Percentiles rank a stretch among this genome's conserved stretches.
phyloP scores from a whole-genome alignment of 2,797 vertebrate species.

The Valencia hispanica region DNA sequence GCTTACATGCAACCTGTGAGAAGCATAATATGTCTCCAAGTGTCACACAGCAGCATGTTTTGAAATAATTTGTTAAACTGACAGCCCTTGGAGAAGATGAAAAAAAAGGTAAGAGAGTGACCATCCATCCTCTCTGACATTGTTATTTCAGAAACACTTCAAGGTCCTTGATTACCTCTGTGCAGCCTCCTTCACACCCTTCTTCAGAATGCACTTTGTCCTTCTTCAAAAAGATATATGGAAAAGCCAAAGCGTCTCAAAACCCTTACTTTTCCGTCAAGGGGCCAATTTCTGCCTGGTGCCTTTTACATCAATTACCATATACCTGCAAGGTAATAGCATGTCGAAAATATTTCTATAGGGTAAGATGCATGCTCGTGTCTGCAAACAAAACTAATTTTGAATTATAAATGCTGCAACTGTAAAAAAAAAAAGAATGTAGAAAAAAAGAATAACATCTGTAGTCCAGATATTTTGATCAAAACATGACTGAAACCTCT shows the following conservation, averaged over 20 bases:
- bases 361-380: not conserved
- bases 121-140: slow-evolving; percentile 55
- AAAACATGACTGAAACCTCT: not conserved
- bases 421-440: not conserved
- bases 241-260: slow-evolving; percentile 11
- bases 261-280: slow-evolving; percentile 20
- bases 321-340: slow-evolving; percentile 7
- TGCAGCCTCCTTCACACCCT: slow-evolving; percentile 30
- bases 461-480: not conserved
- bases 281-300: slow-evolving; percentile 17
- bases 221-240: slow-evolving; percentile 21
- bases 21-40: slow-evolving; percentile 13
- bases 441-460: not conserved
- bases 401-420: not conserved
- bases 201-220: slow-evolving; percentile 15
- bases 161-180: slow-evolving; percentile 44
- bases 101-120: slow-evolving; percentile 35
- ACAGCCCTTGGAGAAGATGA: slow-evolving; percentile 25
- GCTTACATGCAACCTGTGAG: slow-evolving; percentile 3
- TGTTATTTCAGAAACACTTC: slow-evolving; percentile 65
- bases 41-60: slow-evolving; percentile 14
- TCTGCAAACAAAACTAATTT: not conserved
- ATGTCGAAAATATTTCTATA: not conserved
- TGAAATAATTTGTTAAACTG: slow-evolving; percentile 37
- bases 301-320: slow-evolving; percentile 18